Base-by-base conservation (phyloP, 2,113 vertebrate species). In the Carassius carassius region DNA sequence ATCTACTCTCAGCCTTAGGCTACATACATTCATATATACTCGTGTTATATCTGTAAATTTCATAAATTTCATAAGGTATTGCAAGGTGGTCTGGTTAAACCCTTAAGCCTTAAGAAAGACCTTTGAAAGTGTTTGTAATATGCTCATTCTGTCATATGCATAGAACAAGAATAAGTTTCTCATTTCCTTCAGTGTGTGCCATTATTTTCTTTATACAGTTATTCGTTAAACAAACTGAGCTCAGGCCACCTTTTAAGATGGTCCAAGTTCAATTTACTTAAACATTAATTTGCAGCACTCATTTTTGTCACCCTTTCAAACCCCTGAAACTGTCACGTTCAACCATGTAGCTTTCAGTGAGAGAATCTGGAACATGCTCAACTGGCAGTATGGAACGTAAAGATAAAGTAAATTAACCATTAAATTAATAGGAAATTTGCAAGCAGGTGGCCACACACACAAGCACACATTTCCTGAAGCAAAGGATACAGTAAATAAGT, bases 101-200 rank as follows among this genome's bases (percentile, higher is more conserved):
- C 73, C 47, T 51, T 75, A 75, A 75, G 73, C 47, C 23, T 75
- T 75, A 75, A 75, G 73, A 3, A 75, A 47, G 23, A 75, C 47
- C 44, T 51, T 75, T 75, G 23, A 75, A 23, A 75, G 44, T 16
- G 23, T 75, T 75, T 75, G 25, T 73, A 73, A 75, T 75, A 75
- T 75, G 47, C 7, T 75, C n/a, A 32, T 54, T 54, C 23, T 75
- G 14, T 51, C 73, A 75, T 75, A 8, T 75, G 21, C 21, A 29
- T 19, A 17, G 73, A 51, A 16, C 3, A 37, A 9, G 23, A 75
- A 75, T 51, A 49, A 54, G 44, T 29, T 13, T 23, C n/a, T 75
- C 1, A 19, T 75, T 75, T 75, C 73, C 14, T 29, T n/a, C 29
- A 0, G 6, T 29, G 23, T 16, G 14, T 29, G 44, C 8, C 41